Percentiles rank a stretch among this genome's conserved stretches.
Conservation (phyloP, 2,113 vertebrate genomes). For the Plotosus lineatus region DNA sequence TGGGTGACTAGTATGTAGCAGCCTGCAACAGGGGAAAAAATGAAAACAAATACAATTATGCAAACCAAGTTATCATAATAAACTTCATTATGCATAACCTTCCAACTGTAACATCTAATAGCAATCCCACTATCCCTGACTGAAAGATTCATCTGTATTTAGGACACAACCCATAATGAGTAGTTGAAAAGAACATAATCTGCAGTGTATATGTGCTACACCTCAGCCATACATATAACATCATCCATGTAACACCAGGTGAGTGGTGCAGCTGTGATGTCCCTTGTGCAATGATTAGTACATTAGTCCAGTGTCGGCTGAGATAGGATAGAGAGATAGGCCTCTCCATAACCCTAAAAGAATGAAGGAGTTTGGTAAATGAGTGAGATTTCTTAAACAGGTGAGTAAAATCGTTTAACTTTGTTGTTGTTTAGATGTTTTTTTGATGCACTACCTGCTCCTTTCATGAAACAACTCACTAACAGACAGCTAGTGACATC, state of each 20-base stretch:
- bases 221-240: neutral
- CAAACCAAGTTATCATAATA: neutral
- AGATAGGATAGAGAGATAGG: too few relatives aligned
- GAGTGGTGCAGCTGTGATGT: too few relatives aligned
- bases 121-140: neutral
- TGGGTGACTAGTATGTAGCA: slow-evolving; percentile 86
- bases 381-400: too few relatives aligned
- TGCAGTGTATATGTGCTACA: neutral
- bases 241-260: slow-evolving; percentile 6
- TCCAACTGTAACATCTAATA: neutral
- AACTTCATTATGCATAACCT: neutral
- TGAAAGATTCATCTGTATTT: neutral
- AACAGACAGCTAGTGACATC: too few relatives aligned
- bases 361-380: too few relatives aligned
- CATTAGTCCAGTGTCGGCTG: neutral
- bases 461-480: too few relatives aligned
- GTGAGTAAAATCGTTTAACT: too few relatives aligned
- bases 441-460: too few relatives aligned
- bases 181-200: neutral
- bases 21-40: slow-evolving; percentile 58
- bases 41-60: neutral
- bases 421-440: too few relatives aligned
- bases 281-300: neutral
- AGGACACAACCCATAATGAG: neutral
- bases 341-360: too few relatives aligned